Conservation (phyloP, 2,797 vertebrate species). For the Centroberyx gerrardi region DNA sequence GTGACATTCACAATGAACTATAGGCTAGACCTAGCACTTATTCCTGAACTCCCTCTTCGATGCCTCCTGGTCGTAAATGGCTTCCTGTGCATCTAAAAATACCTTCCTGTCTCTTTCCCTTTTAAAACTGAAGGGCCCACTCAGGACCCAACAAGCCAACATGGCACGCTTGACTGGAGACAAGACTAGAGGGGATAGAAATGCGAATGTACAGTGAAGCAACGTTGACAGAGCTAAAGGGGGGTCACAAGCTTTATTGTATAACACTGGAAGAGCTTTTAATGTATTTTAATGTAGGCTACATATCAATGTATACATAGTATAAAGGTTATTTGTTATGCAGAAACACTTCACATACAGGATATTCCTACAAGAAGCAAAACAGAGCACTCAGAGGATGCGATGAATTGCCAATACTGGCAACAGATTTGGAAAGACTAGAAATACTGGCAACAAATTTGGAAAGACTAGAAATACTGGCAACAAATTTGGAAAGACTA, state of each 20-base stretch:
- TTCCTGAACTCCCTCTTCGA: not conserved
- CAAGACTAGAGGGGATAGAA: conserved; percentile 5
- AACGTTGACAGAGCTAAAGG: not conserved
- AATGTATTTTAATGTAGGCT: too few relatives aligned
- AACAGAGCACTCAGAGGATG: conserved; percentile 6
- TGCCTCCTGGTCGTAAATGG: conserved; percentile 16
- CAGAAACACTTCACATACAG: not conserved
- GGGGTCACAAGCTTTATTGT: not conserved
- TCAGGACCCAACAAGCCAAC: conserved; percentile 38
- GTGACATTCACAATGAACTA: conserved; percentile 6
- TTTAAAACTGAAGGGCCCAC: conserved; percentile 26
- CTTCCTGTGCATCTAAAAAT: conserved; percentile 47
- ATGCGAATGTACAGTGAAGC: conserved; percentile 12
- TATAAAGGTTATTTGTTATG: not conserved
- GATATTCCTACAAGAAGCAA: not conserved
- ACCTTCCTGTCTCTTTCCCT: conserved; percentile 21
- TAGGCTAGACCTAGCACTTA: not conserved
- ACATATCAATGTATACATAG: not conserved
- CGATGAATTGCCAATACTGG: conserved; percentile 7
- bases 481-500: conserved; percentile 6
- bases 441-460: conserved; percentile 5
- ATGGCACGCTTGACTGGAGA: conserved; percentile 16
- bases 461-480: conserved; percentile 25
- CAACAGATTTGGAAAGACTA: conserved; percentile 4
- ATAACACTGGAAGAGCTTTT: not conserved